Conservation (phyloP, 2,888 invertebrate genomes). For the Andricus curvator region DNA sequence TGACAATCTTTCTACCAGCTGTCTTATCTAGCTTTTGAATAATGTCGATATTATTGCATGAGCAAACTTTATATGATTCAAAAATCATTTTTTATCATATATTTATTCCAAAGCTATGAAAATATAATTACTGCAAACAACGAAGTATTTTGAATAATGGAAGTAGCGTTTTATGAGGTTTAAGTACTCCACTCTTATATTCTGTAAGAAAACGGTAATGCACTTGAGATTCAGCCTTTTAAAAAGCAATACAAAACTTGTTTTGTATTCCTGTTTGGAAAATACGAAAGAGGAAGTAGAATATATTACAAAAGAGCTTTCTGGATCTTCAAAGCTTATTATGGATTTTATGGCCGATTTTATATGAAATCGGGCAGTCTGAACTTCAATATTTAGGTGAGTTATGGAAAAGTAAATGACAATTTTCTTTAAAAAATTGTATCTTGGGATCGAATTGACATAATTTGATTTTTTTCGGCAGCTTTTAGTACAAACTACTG, state of each 20-base stretch:
- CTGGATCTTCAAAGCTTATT: neutral
- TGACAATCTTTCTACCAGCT: slow-evolving; percentile 39
- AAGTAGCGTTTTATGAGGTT: neutral
- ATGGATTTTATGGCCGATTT: neutral
- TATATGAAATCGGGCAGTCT: too few species aligned
- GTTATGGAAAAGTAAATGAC: too few species aligned
- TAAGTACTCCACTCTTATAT: slow-evolving; percentile 17
- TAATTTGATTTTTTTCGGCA: too few species aligned
- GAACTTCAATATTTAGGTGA: too few species aligned
- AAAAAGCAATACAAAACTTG: slow-evolving; percentile 26
- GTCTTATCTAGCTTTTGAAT: slow-evolving; percentile 8
- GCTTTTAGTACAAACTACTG: too few species aligned
- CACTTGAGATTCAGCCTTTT: slow-evolving; percentile 12
- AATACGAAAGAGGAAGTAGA: slow-evolving; percentile 22
- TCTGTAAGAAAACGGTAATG: neutral
- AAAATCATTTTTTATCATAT: neutral
- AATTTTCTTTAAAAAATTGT: too few species aligned
- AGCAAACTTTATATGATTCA: neutral
- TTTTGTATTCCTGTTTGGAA: slow-evolving; percentile 23
- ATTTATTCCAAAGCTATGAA: neutral
- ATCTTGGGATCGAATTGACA: too few species aligned
- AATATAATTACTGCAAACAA: neutral
- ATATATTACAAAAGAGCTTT: slow-evolving; percentile 27
- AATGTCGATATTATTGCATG: slow-evolving; percentile 5
- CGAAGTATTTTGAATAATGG: neutral